Base-by-base conservation (phyloP, 1,140 invertebrate species). In the Sarcophaga bullata region DNA sequence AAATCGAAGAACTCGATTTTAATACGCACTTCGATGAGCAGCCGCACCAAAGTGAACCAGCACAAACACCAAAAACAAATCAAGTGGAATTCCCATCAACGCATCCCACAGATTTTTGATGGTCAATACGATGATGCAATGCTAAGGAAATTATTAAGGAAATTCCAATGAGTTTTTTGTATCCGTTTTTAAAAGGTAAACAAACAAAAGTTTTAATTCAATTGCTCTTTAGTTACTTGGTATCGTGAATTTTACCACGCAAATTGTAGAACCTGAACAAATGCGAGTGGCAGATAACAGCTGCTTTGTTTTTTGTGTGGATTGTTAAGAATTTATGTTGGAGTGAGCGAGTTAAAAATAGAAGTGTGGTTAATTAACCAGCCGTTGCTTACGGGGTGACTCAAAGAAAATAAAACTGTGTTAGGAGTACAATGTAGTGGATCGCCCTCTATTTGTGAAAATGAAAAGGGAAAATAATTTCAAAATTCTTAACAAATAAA, bases 151-250 rank as follows among this genome's bases (percentile, higher is more conserved):
- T 47, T 80, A 47, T 50, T 82, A 47, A 82, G 80, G 48, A 62
- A 82, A 25, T 82, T 82, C 17, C 75, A 82, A 52, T 82, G 82
- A 80, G 68, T 13, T 78, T 82, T 72, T 47, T 82, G 13, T 82
- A 80, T 73, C 76, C 82, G 37, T 72, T 68, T 19, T 62, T 82
- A 11, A 82, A 82, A 68, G 49, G 82, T 82, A 80, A 82, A 37
- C 25, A 37, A 37, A 37, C 73, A 73, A 10, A 8, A n/a, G 13
- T 13, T 13, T 13, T 10, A 13, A 58, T n/a, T 13, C n/a, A 17
- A 19, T 9, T 68, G 62, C n/a, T 6, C 4, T 37, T 37, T 37
- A 37, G 17, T 19, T 17, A 7, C n/a, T 10, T 68, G 6, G 5
- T 68, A 68, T 68, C 19, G 62, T n/a, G n/a, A n/a, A 68, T 68